Conservation (phyloP, 53 echinoderm and acorn worm species). For the Stichopus horrens region DNA sequence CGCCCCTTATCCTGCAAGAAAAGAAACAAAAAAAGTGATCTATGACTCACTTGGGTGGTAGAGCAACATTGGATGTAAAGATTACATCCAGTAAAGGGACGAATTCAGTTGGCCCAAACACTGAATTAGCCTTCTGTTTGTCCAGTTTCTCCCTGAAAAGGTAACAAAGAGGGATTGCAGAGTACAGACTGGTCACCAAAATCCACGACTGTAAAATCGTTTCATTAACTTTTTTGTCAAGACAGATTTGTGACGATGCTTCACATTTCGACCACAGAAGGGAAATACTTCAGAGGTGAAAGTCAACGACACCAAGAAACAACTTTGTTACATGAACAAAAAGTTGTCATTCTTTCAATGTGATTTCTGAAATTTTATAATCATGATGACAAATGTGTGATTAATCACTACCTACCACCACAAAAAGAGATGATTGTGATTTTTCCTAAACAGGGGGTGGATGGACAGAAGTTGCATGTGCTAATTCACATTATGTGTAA, state of each 20-base stretch:
- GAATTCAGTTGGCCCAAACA: constrained; percentile 88
- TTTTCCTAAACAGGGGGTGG: neutral
- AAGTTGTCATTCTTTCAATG: no score
- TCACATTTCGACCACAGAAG: no score
- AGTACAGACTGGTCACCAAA: no score
- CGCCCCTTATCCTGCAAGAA: neutral
- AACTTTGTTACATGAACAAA: no score
- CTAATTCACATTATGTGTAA: no score
- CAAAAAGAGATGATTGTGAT: neutral
- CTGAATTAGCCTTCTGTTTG: constrained; percentile 71
- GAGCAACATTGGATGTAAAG: constrained; percentile 86
- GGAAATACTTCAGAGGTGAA: no score
- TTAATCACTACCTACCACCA: neutral
- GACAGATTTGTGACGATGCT: no score
- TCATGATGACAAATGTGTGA: neutral
- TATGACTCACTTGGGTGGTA: constrained; percentile 78
- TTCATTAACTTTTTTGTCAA: no score
- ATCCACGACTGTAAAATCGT: no score
- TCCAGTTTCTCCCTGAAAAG: constrained; percentile 73
- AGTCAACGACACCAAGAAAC: no score
- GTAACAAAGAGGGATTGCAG: neutral
- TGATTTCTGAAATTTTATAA: no score
- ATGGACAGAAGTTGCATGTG: neutral
- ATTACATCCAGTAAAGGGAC: constrained; percentile 94
- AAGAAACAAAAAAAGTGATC: neutral